Conservation (phyloP, 2,113 vertebrate genomes). For the Eretmochelys imbricata region DNA sequence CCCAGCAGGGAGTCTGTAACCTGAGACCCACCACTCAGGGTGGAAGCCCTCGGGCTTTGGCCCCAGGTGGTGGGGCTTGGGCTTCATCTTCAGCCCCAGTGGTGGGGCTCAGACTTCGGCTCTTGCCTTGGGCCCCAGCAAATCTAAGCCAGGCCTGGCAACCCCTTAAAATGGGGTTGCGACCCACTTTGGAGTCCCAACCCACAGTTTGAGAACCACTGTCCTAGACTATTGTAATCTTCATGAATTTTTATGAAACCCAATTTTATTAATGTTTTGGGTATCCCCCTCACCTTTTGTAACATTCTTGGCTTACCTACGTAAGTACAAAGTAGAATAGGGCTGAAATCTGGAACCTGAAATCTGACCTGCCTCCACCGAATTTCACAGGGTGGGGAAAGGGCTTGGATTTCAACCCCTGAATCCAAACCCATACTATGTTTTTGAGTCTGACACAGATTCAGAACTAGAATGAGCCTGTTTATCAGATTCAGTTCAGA, state of each 20-base stretch:
- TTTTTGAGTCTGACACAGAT: neutral
- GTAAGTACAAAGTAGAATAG: neutral
- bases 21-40: no score
- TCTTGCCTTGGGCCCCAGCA: no score
- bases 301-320: neutral
- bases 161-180: no score
- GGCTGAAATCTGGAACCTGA: neutral
- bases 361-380: neutral
- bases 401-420: neutral
- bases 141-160: no score
- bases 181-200: no score
- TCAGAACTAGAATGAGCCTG: neutral
- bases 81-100: no score
- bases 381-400: conserved; percentile 1
- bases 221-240: neutral
- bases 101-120: no score
- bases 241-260: neutral
- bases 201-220: no score
- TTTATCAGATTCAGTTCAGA: neutral
- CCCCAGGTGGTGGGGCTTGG: no score
- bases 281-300: neutral
- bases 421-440: neutral
- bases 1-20: no score
- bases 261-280: neutral
- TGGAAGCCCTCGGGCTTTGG: no score